Percentiles rank a stretch among this genome's conserved stretches.
These are phyloP conservation scores for Orchesella cincta DNA, from an alignment of 1,140 invertebrate genomes.

Conservation along the genomic window DNA sequence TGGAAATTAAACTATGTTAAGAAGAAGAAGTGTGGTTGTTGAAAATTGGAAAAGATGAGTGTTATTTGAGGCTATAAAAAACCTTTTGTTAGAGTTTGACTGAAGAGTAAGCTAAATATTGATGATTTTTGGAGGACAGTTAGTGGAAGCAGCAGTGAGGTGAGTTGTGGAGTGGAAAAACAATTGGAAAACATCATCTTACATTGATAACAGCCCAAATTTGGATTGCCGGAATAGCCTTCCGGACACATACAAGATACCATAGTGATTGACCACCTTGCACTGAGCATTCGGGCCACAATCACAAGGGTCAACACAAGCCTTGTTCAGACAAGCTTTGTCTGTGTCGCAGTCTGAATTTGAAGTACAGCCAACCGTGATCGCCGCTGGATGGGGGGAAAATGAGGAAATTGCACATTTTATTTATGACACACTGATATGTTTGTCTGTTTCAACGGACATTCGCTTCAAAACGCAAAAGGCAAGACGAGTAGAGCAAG, in stretches of 20 bases:
- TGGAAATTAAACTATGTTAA: too few relatives aligned
- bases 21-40: too few relatives aligned
- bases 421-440: too few relatives aligned
- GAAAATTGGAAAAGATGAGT: too few relatives aligned
- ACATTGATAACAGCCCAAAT: constrained; percentile 30
- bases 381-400: constrained; percentile 27
- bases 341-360: constrained; percentile 51
- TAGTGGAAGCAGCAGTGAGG: background rate
- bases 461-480: too few relatives aligned
- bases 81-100: too few relatives aligned
- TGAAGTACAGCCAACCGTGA: constrained; percentile 40
- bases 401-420: background rate
- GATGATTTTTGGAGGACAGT: too few relatives aligned
- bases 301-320: constrained; percentile 78
- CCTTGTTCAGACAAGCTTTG: constrained; percentile 71
- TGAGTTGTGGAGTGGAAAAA: background rate
- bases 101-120: too few relatives aligned
- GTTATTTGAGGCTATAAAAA: too few relatives aligned
- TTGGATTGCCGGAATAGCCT: constrained; percentile 41
- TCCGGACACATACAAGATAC: constrained; percentile 72
- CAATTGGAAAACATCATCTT: too few relatives aligned
- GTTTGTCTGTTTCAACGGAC: too few relatives aligned
- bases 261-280: constrained; percentile 75
- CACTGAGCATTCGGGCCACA: constrained; percentile 81
- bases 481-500: too few relatives aligned